phyloP scores from a whole-genome alignment of 92 coral and sea anemone genomes.

The Anthopleura xanthogrammica region DNA sequence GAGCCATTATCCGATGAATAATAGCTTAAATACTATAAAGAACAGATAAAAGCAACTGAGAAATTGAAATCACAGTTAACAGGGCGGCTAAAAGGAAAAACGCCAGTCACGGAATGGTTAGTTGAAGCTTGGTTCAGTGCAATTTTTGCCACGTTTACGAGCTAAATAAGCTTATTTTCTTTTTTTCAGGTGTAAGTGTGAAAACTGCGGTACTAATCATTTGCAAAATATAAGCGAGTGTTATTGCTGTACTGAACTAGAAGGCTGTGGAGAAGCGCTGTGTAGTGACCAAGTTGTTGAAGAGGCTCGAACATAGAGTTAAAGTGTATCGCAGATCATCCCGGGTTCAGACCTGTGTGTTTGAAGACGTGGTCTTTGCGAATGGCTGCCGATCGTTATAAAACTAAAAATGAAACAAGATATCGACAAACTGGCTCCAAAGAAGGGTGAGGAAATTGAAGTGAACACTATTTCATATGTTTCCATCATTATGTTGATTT shows the following conservation, averaged over 20 bases:
- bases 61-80: no score
- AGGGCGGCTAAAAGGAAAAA: no score
- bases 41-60: no score
- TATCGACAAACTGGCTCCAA: not conserved
- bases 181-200: slow-evolving; percentile 41
- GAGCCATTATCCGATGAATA: no score
- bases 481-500: no score
- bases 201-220: not conserved
- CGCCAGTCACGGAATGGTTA: no score
- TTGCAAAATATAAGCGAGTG: slow-evolving; percentile 57
- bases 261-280: slow-evolving; percentile 47
- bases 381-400: not conserved
- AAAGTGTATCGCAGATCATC: slow-evolving; percentile 51
- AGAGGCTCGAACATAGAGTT: slow-evolving; percentile 25
- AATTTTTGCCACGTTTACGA: no score
- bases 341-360: slow-evolving; percentile 60
- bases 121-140: no score
- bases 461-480: no score
- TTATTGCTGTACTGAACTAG: slow-evolving; percentile 54
- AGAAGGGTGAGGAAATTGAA: no score
- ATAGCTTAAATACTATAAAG: no score
- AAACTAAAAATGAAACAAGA: not conserved
- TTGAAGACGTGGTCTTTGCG: slow-evolving; percentile 49
- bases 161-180: no score
- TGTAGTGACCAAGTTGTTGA: slow-evolving; percentile 49